Percentiles rank a stretch among this genome's conserved stretches.
phyloP scores from a whole-genome alignment of 2,797 vertebrate genomes.

The Lacerta agilis region DNA sequence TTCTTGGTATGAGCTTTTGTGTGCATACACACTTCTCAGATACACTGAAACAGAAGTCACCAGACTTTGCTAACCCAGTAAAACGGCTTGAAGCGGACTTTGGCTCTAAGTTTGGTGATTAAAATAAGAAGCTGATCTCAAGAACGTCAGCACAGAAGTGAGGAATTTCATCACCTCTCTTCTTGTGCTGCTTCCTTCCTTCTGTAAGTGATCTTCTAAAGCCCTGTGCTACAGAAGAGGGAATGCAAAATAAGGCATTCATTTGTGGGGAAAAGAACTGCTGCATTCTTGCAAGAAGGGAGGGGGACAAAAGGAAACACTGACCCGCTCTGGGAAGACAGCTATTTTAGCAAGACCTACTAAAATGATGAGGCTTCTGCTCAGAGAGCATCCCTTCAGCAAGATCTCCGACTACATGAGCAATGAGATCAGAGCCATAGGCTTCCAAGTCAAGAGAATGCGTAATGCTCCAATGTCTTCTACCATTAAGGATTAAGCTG shows the following conservation, averaged over 20 bases:
- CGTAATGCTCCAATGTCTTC: conserved; percentile 53
- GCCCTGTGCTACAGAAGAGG: conserved; percentile 6
- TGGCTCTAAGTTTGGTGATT: neutral
- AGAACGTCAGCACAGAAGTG: neutral
- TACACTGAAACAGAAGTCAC: no score
- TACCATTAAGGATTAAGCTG: conserved; percentile 52
- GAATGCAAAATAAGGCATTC: neutral
- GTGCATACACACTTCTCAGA: no score
- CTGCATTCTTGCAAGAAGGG: neutral
- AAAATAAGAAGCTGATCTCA: neutral
- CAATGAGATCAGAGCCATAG: conserved; percentile 43
- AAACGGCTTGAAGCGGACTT: neutral
- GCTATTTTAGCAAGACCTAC: conserved; percentile 36
- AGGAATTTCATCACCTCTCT: neutral
- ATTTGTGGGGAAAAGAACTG: neutral
- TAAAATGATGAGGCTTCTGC: conserved; percentile 42
- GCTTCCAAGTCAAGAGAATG: conserved; percentile 49
- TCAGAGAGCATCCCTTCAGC: conserved; percentile 31
- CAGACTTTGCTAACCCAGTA: neutral
- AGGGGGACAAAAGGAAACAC: conserved; percentile 2
- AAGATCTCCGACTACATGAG: conserved; percentile 34
- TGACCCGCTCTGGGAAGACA: conserved; percentile 13
- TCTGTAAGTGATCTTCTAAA: neutral
- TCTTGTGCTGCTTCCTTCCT: neutral
- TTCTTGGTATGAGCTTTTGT: no score